Conservation (phyloP, 2,888 invertebrate genomes). For the Drosophila prostipennis region DNA sequence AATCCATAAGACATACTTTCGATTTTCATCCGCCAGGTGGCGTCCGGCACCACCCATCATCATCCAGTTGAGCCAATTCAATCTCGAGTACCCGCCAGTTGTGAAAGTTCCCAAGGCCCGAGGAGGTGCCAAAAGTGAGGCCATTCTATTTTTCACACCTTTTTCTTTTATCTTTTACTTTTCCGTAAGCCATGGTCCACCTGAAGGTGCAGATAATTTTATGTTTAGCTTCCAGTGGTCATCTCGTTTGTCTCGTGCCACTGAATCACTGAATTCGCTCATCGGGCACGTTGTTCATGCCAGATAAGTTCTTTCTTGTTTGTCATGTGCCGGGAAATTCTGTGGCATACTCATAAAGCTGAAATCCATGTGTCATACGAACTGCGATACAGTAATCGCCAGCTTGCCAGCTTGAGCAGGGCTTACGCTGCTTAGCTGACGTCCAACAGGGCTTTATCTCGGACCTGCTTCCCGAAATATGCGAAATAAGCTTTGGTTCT, state of each 20-base stretch:
- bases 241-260: conserved; percentile 22
- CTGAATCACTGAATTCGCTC: conserved; percentile 28
- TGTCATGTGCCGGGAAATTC: conserved; percentile 35
- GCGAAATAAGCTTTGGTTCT: not conserved
- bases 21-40: conserved; percentile 1
- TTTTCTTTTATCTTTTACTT: conserved; percentile 56
- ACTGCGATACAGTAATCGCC: conserved; percentile 16
- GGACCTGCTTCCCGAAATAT: not conserved
- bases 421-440: conserved; percentile 19
- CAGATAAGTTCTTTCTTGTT: conserved; percentile 26
- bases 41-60: conserved; percentile 4
- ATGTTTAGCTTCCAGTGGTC: conserved; percentile 4
- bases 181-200: conserved; percentile 9
- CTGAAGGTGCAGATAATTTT: conserved; percentile 9
- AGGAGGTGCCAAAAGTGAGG: conserved; percentile 53
- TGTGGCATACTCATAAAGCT: conserved; percentile 20
- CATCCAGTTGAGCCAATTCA: conserved; percentile 18
- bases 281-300: conserved; percentile 26
- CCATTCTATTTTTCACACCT: conserved; percentile 56
- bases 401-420: conserved; percentile 9
- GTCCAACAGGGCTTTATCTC: not conserved
- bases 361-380: conserved; percentile 30
- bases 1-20: conserved; percentile 21
- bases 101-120: conserved; percentile 60
- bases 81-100: conserved; percentile 34